Evolutionary conservation across 2,888 invertebrate genomes (phyloP), one percentile per base, ranked within the genome.

Genomic region (Zelleria hepariella): DNA sequence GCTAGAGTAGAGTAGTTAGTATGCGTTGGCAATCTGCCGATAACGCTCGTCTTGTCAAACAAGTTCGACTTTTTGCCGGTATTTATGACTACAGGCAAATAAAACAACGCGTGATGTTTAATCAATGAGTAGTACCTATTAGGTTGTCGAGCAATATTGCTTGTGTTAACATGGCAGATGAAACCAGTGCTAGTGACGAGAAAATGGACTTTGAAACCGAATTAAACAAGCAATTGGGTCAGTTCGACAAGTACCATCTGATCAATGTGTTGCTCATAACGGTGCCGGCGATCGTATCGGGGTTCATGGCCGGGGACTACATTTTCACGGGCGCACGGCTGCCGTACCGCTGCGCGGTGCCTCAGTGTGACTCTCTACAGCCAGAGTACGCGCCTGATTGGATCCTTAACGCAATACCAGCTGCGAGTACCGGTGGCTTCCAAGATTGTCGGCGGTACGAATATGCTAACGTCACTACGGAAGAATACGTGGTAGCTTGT

Each of bases 251-350:
- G 70, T 86, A 75, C 64, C 86, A 86, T 69, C 59, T 79, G 1
- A 65, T 81, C 60, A 80, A 77, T 62, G 69, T 86, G 57, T 63
- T 77, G 58, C 64, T 86, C 42, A 58, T 81, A 58, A 70, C 77
- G 25, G 58, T 85, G 27, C 81, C 84, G 2, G 74, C 80, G 2
- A 74, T 76, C 7, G 69, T 77, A 24, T 80, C 80, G 57, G 86
- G 79, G 25, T 82, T 78, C 62, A 79, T 84, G 79, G 82, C 84
- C 42, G 80, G 77, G 32, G 86, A 86, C 60, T 86, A 85, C 59
- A 74, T 86, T 68, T 86, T 86, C 62, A 82, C 86, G 47, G 80
- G 79, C 15, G 82, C 79, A n/a, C 77, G 66, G 62, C 70, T 86
- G 48, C 82, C 84, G 7, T 72, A 78, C 63, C 71, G 86, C 54